Percentiles rank a stretch among this genome's conserved stretches.
Conservation (phyloP, 2,797 vertebrate genomes). For the Oreonectes daqikongensis region DNA sequence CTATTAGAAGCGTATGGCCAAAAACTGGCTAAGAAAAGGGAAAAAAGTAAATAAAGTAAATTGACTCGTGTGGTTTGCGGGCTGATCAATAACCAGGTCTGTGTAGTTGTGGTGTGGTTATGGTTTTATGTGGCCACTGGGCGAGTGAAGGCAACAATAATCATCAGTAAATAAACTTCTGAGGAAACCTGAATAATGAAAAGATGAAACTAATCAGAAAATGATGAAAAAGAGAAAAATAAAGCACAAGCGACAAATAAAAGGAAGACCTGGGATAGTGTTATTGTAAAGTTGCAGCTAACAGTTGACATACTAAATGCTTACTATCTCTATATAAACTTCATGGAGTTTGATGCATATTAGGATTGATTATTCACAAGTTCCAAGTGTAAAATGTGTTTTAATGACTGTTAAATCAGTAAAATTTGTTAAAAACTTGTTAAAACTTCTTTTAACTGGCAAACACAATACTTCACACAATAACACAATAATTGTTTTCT, state of each 20-base stretch:
- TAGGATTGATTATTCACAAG: too few relatives aligned
- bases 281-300: too few relatives aligned
- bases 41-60: neutral
- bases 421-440: too few relatives aligned
- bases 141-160: slow-evolving; percentile 6
- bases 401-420: too few relatives aligned
- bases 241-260: neutral
- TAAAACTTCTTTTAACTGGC: too few relatives aligned
- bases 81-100: neutral
- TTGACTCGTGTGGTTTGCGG: neutral
- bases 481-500: too few relatives aligned
- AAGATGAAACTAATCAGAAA: neutral
- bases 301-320: too few relatives aligned
- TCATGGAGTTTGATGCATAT: too few relatives aligned
- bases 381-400: too few relatives aligned
- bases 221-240: neutral
- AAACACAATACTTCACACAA: neutral
- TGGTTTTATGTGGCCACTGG: neutral
- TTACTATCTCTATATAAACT: too few relatives aligned
- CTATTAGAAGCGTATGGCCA: too few relatives aligned
- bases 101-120: neutral
- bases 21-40: too few relatives aligned
- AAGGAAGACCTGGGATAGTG: neutral
- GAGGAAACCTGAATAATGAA: neutral
- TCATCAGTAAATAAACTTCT: slow-evolving; percentile 5